Conservation (phyloP, 2,888 invertebrate species). For the Chrysodeixis includens region DNA sequence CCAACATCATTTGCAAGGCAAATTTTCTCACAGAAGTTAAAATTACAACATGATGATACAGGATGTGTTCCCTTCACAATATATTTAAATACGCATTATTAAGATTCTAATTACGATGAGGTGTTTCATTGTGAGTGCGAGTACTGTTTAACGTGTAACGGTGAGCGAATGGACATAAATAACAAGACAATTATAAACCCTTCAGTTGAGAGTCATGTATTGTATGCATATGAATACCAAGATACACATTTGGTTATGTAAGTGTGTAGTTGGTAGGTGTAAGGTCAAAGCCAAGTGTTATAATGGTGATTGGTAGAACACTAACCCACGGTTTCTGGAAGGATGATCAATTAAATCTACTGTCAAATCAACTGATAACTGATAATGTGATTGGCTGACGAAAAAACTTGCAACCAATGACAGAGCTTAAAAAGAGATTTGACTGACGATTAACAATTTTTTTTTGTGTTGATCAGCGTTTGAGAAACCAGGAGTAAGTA, state of each 20-base stretch:
- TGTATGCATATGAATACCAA: background rate
- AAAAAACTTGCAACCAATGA: too few species aligned
- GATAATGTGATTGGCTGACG: too few species aligned
- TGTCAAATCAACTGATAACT: too few species aligned
- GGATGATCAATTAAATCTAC: too few species aligned
- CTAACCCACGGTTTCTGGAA: too few species aligned
- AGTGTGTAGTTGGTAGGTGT: too few species aligned
- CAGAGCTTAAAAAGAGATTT: too few species aligned
- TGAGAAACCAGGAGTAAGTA: too few species aligned
- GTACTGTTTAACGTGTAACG: conserved; percentile 1
- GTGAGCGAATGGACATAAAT: conserved; percentile 13
- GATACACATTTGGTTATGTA: background rate
- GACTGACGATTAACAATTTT: too few species aligned
- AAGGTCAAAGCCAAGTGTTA: too few species aligned
- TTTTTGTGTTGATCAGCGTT: too few species aligned
- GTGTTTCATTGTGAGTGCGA: conserved; percentile 17
- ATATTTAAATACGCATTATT: conserved; percentile 28
- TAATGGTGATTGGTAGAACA: too few species aligned
- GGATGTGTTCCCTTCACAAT: conserved; percentile 44
- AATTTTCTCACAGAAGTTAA: conserved; percentile 31
- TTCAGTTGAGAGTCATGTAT: background rate
- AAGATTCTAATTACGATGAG: conserved; percentile 48
- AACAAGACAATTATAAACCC: conserved; percentile 18
- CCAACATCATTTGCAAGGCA: conserved; percentile 33
- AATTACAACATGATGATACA: conserved; percentile 36